Evolutionary conservation across 2,888 invertebrate species (phyloP), one percentile per base, ranked within the genome.

Genomic region (Amblyteles armatorius): DNA sequence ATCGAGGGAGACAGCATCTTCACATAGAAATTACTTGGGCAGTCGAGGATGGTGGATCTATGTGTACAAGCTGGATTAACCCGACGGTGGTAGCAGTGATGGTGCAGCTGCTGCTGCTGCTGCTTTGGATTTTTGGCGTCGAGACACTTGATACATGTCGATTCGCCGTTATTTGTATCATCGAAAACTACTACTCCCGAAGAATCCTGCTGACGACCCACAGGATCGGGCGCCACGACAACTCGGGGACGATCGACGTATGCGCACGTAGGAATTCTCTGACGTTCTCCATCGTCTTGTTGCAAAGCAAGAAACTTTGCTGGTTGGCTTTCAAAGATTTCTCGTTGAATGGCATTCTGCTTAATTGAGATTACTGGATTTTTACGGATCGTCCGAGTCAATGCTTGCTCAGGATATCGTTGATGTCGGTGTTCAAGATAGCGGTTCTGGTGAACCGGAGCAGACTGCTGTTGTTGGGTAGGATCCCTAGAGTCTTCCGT

Each of bases 231-330:
- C 11, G 4, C 26, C 3, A 4, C 22, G 40, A 3, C 44, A 22
- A 40, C 19, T 13, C 40, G 55, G 11, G 26, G 33, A 19, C 13
- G 6, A 44, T 74, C 33, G 44, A 50, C 0, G 4, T 84, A 84
- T 1, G n/a, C 16, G 36, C 77, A 84, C 57, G 84, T 73, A 13
- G 84, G 84, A 68, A 84, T 48, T 63, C 84, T 82, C 4, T 60
- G 76, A 63, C 79, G 82, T 65, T 77, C 72, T 5, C 26, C 9
- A 2, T 77, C 36, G 16, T 63, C 26, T 11, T 19, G 48, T 26
- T 76, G 57, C 33, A 33, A 29, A 57, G 86, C 86, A 11, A 82
- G 55, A 65, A 73, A 86, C 67, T 86, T 86, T 16, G 60, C 2
- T 0, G 86, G 82, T 13, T 44, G 86, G 9, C 7, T 36, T 9